These are phyloP conservation scores for Heliconius hortense DNA, from an alignment of 2,888 invertebrate genomes.

Conservation along the genomic window DNA sequence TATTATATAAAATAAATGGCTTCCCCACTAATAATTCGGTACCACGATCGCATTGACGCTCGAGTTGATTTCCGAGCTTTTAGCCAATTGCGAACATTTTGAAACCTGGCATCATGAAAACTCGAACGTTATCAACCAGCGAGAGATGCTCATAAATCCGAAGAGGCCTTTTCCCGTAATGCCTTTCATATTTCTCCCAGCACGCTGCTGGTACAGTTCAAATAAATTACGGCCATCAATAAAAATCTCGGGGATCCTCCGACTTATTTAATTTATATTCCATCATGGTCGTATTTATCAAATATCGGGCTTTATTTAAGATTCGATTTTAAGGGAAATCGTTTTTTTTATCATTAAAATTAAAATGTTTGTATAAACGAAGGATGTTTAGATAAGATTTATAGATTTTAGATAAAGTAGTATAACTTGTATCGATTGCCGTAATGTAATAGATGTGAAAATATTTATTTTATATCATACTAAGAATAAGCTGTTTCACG, in stretches of 20 bases:
- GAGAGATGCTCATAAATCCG: constrained; percentile 54
- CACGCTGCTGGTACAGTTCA: constrained; percentile 75
- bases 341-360: background rate
- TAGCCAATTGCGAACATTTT: constrained; percentile 61
- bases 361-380: background rate
- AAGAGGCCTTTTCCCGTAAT: constrained; percentile 27
- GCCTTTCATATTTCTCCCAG: constrained; percentile 51
- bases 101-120: constrained; percentile 46
- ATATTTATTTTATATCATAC: no score
- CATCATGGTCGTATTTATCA: constrained; percentile 77
- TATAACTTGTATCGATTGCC: background rate
- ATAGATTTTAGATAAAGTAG: background rate
- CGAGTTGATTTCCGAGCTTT: constrained; percentile 56
- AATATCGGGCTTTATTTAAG: constrained; percentile 60
- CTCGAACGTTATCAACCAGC: constrained; percentile 47
- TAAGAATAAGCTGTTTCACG: no score
- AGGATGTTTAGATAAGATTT: background rate
- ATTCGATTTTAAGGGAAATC: constrained; percentile 29
- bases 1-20: constrained; percentile 44
- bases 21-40: constrained; percentile 47
- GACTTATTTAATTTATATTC: constrained; percentile 82
- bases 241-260: constrained; percentile 77
- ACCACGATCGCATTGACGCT: constrained; percentile 45
- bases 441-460: background rate
- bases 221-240: constrained; percentile 81